Conservation (phyloP, 2,797 vertebrate species). For the Chaetophractus vellerosus region DNA sequence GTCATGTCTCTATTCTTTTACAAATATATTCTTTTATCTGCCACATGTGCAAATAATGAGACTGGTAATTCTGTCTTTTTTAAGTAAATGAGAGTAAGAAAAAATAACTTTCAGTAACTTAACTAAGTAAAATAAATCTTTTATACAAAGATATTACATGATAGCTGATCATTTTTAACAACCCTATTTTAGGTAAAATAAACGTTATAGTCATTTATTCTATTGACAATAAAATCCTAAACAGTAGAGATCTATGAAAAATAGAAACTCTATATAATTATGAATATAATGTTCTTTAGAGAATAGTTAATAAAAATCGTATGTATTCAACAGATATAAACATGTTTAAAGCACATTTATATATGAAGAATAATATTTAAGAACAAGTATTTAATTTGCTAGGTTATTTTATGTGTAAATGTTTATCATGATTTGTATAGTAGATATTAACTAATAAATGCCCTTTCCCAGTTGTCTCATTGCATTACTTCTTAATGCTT, state of each 20-base stretch:
- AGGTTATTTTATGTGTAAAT: background rate
- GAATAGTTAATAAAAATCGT: background rate
- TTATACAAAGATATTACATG: background rate
- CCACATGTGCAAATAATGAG: constrained; percentile 82
- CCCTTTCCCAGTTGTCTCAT: background rate
- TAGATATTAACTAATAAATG: background rate
- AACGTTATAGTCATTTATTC: background rate
- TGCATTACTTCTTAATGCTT: background rate
- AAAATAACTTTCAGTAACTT: constrained; percentile 46
- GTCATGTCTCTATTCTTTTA: constrained; percentile 81
- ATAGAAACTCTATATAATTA: background rate
- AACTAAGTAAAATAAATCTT: constrained; percentile 24
- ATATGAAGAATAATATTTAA: background rate
- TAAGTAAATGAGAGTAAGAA: constrained; percentile 39
- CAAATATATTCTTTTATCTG: constrained; percentile 83
- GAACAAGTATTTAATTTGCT: background rate
- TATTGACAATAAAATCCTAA: constrained; percentile 26
- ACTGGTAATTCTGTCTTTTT: constrained; percentile 5
- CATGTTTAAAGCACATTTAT: background rate
- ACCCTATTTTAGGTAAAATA: background rate
- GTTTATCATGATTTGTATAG: background rate
- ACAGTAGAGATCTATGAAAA: background rate
- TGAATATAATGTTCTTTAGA: background rate
- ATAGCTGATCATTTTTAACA: background rate
- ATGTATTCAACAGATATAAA: background rate